These are phyloP conservation scores for Sebastes oblongus DNA, from an alignment of 2,797 vertebrate genomes.

Conservation along the genomic window DNA sequence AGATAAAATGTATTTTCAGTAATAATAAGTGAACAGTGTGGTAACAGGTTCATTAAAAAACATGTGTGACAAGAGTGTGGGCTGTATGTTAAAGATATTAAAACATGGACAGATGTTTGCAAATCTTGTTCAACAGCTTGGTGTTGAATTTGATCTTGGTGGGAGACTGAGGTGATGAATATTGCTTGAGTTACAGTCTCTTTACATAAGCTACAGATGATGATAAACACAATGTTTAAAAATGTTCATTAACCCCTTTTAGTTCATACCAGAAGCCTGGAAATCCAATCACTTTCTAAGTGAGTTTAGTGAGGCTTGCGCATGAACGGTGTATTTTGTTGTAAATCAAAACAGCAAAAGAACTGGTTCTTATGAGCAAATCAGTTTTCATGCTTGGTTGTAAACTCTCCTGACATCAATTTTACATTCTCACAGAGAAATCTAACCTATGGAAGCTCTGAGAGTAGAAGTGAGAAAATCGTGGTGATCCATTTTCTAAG, in stretches of 20 bases:
- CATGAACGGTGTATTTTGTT: not conserved
- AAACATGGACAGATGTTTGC: too few species aligned
- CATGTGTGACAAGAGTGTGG: not conserved
- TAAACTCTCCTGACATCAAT: not conserved
- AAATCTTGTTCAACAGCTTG: too few species aligned
- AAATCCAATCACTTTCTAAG: too few species aligned
- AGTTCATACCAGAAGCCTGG: not conserved
- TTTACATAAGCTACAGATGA: too few species aligned
- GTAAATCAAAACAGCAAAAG: not conserved
- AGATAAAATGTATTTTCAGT: not conserved
- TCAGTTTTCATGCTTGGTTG: not conserved
- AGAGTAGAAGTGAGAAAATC: too few species aligned
- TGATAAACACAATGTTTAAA: not conserved
- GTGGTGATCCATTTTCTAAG: too few species aligned
- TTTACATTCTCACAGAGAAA: not conserved
- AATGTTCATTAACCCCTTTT: not conserved
- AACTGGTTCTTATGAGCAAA: not conserved
- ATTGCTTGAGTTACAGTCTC: too few species aligned
- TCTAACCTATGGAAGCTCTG: too few species aligned
- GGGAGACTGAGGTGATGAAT: too few species aligned
- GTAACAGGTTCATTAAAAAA: not conserved
- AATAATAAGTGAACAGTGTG: not conserved
- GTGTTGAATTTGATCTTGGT: too few species aligned
- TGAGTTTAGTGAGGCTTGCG: too few species aligned
- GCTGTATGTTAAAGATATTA: too few species aligned